Percentiles rank a stretch among this genome's conserved stretches.
Evolutionary conservation across 2,888 invertebrate species (phyloP).

Genomic region (Chrysopilus asiliformis): DNA sequence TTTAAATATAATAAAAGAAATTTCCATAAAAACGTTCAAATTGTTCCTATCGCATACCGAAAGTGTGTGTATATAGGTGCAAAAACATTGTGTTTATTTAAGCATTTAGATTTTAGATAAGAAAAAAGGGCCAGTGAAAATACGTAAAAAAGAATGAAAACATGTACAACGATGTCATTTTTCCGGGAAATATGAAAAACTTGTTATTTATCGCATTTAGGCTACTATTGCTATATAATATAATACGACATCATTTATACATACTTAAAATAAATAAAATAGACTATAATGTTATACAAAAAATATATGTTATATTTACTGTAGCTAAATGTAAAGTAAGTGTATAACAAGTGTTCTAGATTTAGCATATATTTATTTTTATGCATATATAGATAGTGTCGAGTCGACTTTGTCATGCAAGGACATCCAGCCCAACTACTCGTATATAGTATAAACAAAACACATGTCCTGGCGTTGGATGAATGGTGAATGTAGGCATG

Average conservation of each 20-base stretch:
- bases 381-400: neutral
- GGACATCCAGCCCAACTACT: neutral
- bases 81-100: constrained; percentile 3
- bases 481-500: neutral
- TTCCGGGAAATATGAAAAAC: constrained; percentile 2
- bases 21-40: too few relatives aligned
- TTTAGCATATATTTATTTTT: too few relatives aligned
- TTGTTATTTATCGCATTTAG: constrained; percentile 2
- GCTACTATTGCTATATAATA: neutral
- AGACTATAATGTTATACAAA: too few relatives aligned
- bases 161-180: constrained; percentile 4
- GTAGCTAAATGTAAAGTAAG: too few relatives aligned
- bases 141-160: neutral
- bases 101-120: constrained; percentile 1
- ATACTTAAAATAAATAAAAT: too few relatives aligned
- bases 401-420: neutral
- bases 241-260: neutral
- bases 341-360: too few relatives aligned
- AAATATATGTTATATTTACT: too few relatives aligned
- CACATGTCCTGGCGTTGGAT: neutral
- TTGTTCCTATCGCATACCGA: too few relatives aligned
- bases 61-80: too few relatives aligned
- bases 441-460: neutral
- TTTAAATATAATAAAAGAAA: too few relatives aligned
- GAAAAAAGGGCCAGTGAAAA: neutral